Evolutionary conservation across 1,140 invertebrate species (phyloP).

Genomic region (Zophobas morio): DNA sequence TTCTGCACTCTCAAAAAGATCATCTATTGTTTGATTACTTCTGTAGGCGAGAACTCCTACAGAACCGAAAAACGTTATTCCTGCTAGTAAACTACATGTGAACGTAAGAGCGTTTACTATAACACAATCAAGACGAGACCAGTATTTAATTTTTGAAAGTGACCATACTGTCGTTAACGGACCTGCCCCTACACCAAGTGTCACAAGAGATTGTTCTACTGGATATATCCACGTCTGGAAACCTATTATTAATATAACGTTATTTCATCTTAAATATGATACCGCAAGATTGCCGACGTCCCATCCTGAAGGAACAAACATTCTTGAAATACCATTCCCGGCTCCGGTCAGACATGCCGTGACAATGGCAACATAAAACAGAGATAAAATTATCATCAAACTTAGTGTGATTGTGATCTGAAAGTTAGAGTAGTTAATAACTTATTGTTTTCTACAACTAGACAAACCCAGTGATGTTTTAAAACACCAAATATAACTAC

Average conservation of each 20-base stretch:
- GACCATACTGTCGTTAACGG: slow-evolving; percentile 36
- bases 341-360: background rate
- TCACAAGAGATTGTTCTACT: slow-evolving; percentile 38
- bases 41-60: slow-evolving; percentile 3
- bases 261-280: background rate
- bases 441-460: background rate
- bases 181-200: slow-evolving; percentile 31
- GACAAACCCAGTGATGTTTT: slow-evolving; percentile 1
- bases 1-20: too few species aligned
- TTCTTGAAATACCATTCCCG: background rate
- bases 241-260: background rate
- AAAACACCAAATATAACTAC: slow-evolving; percentile 2
- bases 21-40: background rate
- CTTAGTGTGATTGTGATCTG: background rate
- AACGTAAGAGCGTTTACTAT: slow-evolving; percentile 1
- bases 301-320: slow-evolving; percentile 10
- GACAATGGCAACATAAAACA: background rate
- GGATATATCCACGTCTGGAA: slow-evolving; percentile 34
- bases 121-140: slow-evolving; percentile 9
- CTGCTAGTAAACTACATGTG: slow-evolving; percentile 6
- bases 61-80: slow-evolving; percentile 18
- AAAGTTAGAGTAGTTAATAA: background rate
- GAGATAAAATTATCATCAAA: background rate
- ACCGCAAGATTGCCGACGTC: background rate
- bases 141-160: slow-evolving; percentile 11